Conservation (phyloP, 2,797 vertebrate species). For the Lepidocolaptes lacrymiger region DNA sequence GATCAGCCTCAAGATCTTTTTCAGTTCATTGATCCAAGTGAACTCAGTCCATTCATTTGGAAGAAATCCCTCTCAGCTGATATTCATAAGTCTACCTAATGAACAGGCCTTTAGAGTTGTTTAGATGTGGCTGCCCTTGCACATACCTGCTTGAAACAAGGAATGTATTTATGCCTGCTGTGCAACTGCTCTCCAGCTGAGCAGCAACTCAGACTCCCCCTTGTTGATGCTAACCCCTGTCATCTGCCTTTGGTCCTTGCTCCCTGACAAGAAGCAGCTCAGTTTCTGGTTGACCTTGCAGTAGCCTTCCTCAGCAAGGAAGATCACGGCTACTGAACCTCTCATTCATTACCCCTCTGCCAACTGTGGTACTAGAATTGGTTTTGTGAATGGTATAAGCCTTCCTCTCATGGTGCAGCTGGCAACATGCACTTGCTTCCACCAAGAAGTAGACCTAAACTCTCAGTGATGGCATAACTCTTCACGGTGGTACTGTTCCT, state of each 20-base stretch:
- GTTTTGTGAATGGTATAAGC: not conserved
- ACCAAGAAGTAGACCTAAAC: not conserved
- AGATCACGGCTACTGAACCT: not conserved
- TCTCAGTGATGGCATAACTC: not conserved
- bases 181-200: not conserved
- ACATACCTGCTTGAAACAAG: not conserved
- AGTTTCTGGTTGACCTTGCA: not conserved
- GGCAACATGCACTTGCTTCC: not conserved
- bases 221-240: not conserved
- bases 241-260: not conserved
- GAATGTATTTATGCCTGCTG: not conserved
- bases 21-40: not conserved
- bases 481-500: not conserved
- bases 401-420: not conserved
- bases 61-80: conserved; percentile 16
- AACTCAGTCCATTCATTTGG: not conserved
- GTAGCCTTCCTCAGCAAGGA: not conserved
- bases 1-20: not conserved
- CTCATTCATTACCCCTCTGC: not conserved
- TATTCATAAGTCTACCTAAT: not conserved
- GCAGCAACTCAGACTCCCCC: not conserved
- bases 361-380: not conserved
- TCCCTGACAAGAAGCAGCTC: not conserved
- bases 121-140: not conserved
- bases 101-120: not conserved